phyloP scores from a whole-genome alignment of 2,113 vertebrate genomes.

The Theristicus caerulescens region DNA sequence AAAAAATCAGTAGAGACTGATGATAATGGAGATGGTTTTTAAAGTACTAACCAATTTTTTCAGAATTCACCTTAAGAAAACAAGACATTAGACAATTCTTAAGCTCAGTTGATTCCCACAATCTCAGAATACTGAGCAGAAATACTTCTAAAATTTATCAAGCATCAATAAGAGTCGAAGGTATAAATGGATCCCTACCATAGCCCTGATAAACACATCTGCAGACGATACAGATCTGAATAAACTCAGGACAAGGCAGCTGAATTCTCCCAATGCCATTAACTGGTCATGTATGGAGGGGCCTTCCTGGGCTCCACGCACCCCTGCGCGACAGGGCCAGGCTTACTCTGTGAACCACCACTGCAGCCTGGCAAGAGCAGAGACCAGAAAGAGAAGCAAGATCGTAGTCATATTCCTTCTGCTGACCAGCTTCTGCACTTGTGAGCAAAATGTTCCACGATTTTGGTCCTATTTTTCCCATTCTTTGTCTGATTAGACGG shows the following conservation, averaged over 20 bases:
- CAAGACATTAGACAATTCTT: background rate
- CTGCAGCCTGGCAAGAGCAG: background rate
- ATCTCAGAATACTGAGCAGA: background rate
- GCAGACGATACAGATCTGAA: background rate
- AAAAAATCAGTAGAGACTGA: background rate
- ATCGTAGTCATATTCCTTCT: accelerated
- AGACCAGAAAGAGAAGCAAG: background rate
- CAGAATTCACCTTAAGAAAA: background rate
- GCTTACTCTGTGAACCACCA: background rate
- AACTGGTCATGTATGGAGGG: background rate
- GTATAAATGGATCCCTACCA: background rate
- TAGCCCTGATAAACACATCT: background rate
- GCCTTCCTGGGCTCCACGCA: background rate
- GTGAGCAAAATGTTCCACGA: background rate
- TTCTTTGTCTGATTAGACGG: background rate
- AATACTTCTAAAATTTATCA: background rate
- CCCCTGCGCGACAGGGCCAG: background rate
- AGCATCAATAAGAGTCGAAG: background rate
- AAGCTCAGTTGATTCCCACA: background rate
- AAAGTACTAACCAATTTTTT: background rate
- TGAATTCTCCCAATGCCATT: accelerated
- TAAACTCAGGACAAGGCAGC: background rate
- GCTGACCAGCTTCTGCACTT: background rate
- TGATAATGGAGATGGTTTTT: background rate
- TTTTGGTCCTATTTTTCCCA: background rate